Base-by-base conservation (phyloP, 2,888 invertebrate species). In the Drosophila anomelani region DNA sequence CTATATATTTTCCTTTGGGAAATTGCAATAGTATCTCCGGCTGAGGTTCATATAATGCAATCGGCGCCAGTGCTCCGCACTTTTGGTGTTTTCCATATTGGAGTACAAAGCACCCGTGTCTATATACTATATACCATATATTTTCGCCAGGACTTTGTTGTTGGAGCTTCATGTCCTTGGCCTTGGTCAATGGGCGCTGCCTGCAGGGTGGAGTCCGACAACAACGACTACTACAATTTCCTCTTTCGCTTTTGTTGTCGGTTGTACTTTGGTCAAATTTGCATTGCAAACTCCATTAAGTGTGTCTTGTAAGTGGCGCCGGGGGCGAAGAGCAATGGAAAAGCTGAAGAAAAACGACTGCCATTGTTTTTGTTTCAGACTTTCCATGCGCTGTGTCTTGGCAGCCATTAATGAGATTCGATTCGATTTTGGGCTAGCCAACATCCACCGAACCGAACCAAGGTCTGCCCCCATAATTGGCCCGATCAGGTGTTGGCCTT, bases 151-250 rank as follows among this genome's bases (percentile, higher is more conserved):
- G 53, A 63, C 62, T 66, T 67, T 53, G 68, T 62, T 36, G 61
- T 49, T 66, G 63, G 41, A 44, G 47, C 64, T 72, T 49, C 69
- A 66, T 81, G 89, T 75, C 89, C 89, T 84, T 89, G 88, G 87
- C 85, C 85, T 82, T 84, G 85, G 73, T 57, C 80, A 69, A 44
- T 59, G 70, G 55, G 61, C 43, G 75, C 39, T 41, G 2, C 4
- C 39, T 69, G 75, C 61, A 46, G 44, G 39, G 49, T n/a, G 34
- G 41, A 47, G 51, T 29, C 66, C 64, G 64, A 60, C 78, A 51
- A 56, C 55, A 36, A 38, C 55, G 64, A 76, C 66, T 79, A 57
- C 64, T 74, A 60, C 77, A 81, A 88, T 74, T 79, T 79, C 77
- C 70, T 53, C 66, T 71, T 59, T 56, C 73, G 64, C 53, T 55